phyloP scores from a whole-genome alignment of 2,888 invertebrate genomes.

The Fragum whitleyi region DNA sequence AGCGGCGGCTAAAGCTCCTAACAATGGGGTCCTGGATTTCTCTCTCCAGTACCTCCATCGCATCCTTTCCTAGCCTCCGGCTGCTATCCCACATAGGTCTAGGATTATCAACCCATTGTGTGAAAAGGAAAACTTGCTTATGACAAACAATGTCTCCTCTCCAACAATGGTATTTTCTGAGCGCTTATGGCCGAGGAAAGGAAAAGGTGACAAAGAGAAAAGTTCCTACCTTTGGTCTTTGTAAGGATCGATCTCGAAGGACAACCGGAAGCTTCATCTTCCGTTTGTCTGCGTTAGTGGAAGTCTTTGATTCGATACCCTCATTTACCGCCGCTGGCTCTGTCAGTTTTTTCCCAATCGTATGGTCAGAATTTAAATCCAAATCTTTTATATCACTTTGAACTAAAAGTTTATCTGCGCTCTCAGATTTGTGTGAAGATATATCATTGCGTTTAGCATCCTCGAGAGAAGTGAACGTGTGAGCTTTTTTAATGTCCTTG shows the following conservation, averaged over 20 bases:
- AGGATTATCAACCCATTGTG: too few species aligned
- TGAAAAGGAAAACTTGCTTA: too few species aligned
- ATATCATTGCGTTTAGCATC: not conserved
- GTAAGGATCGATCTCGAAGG: conserved; percentile 1
- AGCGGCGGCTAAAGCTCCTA: too few species aligned
- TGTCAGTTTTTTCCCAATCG: not conserved
- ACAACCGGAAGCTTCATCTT: conserved; percentile 25
- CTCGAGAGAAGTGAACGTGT: conserved; percentile 24
- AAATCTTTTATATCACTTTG: not conserved
- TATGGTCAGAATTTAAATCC: not conserved
- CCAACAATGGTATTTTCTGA: too few species aligned
- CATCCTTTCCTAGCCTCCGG: too few species aligned
- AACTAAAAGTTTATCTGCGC: not conserved
- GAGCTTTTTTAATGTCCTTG: conserved; percentile 27
- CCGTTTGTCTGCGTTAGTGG: conserved; percentile 22
- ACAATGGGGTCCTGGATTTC: too few species aligned
- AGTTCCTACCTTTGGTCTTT: conserved; percentile 24
- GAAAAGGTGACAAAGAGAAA: not conserved
- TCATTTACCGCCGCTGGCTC: not conserved
- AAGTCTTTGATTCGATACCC: not conserved
- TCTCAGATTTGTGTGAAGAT: not conserved
- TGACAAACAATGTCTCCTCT: too few species aligned
- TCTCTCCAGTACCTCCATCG: too few species aligned
- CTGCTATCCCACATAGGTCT: too few species aligned
- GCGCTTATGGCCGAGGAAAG: too few species aligned